Conservation (phyloP, 2,797 vertebrate genomes). For the Pogonophryne albipinna region DNA sequence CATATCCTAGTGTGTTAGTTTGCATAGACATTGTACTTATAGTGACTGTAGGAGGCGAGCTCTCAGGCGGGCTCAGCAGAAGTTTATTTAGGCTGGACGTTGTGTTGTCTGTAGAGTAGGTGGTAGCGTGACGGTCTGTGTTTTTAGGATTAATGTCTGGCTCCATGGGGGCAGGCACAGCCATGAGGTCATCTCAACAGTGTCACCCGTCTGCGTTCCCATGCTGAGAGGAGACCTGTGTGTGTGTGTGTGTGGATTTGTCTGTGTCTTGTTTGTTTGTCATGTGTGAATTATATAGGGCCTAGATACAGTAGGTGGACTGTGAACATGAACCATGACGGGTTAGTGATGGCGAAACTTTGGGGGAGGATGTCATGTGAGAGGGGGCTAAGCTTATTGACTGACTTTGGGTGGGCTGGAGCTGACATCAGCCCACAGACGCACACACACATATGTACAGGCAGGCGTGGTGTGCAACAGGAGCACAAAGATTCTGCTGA, state of each 20-base stretch:
- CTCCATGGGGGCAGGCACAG: slow-evolving; percentile 56
- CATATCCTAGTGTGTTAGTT: slow-evolving; percentile 1
- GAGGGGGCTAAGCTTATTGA: slow-evolving; percentile 49
- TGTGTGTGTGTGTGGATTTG: no score
- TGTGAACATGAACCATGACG: slow-evolving; percentile 18
- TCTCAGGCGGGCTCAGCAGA: slow-evolving; percentile 41
- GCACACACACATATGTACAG: background rate
- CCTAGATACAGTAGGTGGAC: background rate
- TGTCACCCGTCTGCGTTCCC: slow-evolving; percentile 57
- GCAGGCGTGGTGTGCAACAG: slow-evolving; percentile 56
- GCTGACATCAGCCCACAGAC: slow-evolving; percentile 43
- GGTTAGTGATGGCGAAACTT: slow-evolving; percentile 13
- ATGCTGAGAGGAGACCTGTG: slow-evolving; percentile 30
- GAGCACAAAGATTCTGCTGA: slow-evolving; percentile 72
- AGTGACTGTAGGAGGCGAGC: slow-evolving; percentile 21
- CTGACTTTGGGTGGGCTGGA: slow-evolving; percentile 61
- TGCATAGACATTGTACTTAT: background rate
- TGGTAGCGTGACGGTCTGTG: slow-evolving; percentile 61
- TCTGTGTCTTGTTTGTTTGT: slow-evolving; percentile 15
- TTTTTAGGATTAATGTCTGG: slow-evolving; percentile 81
- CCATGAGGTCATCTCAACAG: slow-evolving; percentile 65
- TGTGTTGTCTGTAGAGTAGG: slow-evolving; percentile 36
- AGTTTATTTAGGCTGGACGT: slow-evolving; percentile 55
- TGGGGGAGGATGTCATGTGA: slow-evolving; percentile 31
- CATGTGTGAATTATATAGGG: background rate